These are phyloP conservation scores for Thecophora atra DNA, from an alignment of 2,888 invertebrate species.

Conservation along the genomic window DNA sequence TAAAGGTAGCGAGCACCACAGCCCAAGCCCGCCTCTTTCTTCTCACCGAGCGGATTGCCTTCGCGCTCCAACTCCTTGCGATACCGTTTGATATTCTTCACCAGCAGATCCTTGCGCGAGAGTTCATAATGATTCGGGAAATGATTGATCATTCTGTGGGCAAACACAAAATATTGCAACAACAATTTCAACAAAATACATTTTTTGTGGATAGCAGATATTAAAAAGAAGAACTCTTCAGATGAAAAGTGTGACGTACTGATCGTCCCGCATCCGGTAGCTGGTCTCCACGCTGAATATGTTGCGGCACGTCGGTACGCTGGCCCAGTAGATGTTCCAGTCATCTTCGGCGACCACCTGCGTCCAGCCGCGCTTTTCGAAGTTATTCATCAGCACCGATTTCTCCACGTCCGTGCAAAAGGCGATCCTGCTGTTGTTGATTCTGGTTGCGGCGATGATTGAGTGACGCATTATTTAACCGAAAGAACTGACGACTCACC, in stretches of 20 bases:
- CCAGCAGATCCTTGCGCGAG: conserved; percentile 93
- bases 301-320: conserved; percentile 87
- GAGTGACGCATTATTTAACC: too few species aligned
- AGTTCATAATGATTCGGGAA: conserved; percentile 96
- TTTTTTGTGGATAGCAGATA: background rate
- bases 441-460: conserved; percentile 42
- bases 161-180: background rate
- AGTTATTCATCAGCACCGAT: conserved; percentile 90
- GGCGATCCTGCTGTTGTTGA: conserved; percentile 46
- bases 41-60: conserved; percentile 85
- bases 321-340: conserved; percentile 97
- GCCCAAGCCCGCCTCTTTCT: conserved; percentile 67
- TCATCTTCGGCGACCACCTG: conserved; percentile 86
- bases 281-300: conserved; percentile 93
- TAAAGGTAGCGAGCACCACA: conserved; percentile 80
- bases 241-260: conserved; percentile 69
- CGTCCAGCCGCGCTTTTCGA: conserved; percentile 90
- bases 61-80: conserved; percentile 92
- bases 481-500: background rate
- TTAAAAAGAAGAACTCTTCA: background rate
- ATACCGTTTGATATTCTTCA: conserved; percentile 95
- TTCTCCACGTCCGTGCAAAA: conserved; percentile 78
- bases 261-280: conserved; percentile 91
- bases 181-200: background rate
- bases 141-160: conserved; percentile 81